phyloP scores from a whole-genome alignment of 1,140 invertebrate genomes.

The Phocides pigmalion region DNA sequence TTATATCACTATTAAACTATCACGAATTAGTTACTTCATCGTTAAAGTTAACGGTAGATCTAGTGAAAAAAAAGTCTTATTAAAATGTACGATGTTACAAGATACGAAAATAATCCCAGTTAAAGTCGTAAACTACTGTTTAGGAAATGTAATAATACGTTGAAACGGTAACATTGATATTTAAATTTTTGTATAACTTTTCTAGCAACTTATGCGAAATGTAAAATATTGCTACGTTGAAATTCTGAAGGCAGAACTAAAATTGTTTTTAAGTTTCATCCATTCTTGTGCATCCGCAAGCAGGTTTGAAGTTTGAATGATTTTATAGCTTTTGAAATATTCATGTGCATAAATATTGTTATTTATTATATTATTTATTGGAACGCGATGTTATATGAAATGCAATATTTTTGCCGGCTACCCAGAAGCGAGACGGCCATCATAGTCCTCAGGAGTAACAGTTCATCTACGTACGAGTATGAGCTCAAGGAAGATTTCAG shows the following conservation, averaged over 20 bases:
- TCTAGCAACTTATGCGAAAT: conserved; percentile 24
- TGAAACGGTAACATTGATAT: conserved; percentile 20
- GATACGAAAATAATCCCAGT: too few species aligned
- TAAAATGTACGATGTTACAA: not conserved
- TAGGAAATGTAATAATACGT: conserved; percentile 8
- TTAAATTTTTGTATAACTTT: conserved; percentile 33
- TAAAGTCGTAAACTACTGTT: conserved; percentile 4
- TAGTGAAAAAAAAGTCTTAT: too few species aligned
- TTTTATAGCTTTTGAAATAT: conserved; percentile 3
- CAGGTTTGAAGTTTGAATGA: conserved; percentile 13
- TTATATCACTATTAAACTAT: too few species aligned
- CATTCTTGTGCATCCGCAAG: conserved; percentile 16
- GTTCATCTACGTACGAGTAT: too few species aligned
- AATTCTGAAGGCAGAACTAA: conserved; percentile 23
- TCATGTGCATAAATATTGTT: not conserved
- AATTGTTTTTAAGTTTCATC: conserved; percentile 32
- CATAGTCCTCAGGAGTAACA: too few species aligned
- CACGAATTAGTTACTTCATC: too few species aligned
- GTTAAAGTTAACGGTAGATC: too few species aligned
- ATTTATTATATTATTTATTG: not conserved
- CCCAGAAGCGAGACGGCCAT: too few species aligned
- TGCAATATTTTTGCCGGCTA: too few species aligned
- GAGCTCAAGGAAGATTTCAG: too few species aligned
- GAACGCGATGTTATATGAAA: too few species aligned
- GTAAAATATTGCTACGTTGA: conserved; percentile 31